These are phyloP conservation scores for Scomber japonicus DNA, from an alignment of 2,113 vertebrate genomes.

Conservation along the genomic window DNA sequence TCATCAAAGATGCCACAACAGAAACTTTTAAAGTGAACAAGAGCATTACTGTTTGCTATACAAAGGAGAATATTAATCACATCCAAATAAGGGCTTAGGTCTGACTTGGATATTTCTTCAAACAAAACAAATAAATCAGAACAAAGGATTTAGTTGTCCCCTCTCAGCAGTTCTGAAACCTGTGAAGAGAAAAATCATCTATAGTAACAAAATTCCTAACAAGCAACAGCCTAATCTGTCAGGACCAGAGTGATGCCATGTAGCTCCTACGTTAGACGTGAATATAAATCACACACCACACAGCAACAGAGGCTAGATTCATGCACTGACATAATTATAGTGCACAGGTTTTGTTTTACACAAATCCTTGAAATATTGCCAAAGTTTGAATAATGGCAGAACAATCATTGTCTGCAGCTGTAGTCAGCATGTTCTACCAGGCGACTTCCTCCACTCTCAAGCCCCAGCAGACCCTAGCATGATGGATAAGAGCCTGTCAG, in stretches of 20 bases:
- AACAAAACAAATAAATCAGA: slow-evolving; percentile 21
- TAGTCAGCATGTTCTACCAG: slow-evolving; percentile 33
- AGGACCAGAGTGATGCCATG: slow-evolving; percentile 35
- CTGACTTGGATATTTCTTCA: background rate
- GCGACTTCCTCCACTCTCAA: slow-evolving; percentile 9
- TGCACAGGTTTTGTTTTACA: slow-evolving; percentile 27
- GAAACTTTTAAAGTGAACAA: background rate
- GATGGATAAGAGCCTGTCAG: slow-evolving; percentile 58
- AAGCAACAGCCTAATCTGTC: slow-evolving; percentile 30
- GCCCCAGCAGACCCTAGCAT: slow-evolving; percentile 13
- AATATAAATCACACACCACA: slow-evolving; percentile 34
- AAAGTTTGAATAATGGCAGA: slow-evolving; percentile 17
- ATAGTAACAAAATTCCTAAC: slow-evolving; percentile 23
- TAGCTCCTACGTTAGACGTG: slow-evolving; percentile 24
- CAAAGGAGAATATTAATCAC: background rate
- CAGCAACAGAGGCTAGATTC: background rate
- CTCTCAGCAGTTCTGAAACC: slow-evolving; percentile 10
- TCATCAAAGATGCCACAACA: background rate
- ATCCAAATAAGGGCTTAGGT: background rate
- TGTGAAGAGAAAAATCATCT: slow-evolving; percentile 13
- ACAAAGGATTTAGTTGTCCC: slow-evolving; percentile 13
- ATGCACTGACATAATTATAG: slow-evolving; percentile 12
- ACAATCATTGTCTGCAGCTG: slow-evolving; percentile 38
- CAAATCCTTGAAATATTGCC: slow-evolving; percentile 22
- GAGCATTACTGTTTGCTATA: background rate